Evolutionary conservation across 1,140 invertebrate genomes (phyloP).

Genomic region (Musca domestica): DNA sequence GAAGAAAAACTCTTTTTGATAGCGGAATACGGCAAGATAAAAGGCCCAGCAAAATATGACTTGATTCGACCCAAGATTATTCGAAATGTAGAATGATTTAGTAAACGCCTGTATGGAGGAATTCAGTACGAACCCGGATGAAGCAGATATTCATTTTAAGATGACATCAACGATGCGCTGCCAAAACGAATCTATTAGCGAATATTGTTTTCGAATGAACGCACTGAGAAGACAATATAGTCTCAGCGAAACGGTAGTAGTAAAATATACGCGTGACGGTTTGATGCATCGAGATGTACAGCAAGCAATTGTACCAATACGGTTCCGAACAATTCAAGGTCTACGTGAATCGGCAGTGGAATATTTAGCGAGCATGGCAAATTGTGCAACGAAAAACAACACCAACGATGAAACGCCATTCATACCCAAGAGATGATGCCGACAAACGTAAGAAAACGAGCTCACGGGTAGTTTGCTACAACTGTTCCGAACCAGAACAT

Average conservation of each 20-base stretch:
- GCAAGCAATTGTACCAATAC: background rate
- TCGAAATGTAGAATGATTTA: background rate
- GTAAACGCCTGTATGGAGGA: background rate
- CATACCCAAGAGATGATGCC: background rate
- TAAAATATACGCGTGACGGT: conserved; percentile 23
- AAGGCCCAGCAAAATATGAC: conserved; percentile 19
- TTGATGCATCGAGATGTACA: conserved; percentile 22
- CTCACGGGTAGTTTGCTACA: background rate
- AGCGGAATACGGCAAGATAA: background rate
- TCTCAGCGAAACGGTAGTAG: conserved; percentile 19
- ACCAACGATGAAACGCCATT: background rate
- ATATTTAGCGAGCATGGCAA: conserved; percentile 5
- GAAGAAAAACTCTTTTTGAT: conserved; percentile 7
- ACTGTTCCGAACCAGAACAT: conserved; percentile 17
- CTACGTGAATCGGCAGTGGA: conserved; percentile 1
- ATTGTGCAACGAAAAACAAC: background rate
- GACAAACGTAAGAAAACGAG: background rate
- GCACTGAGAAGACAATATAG: conserved; percentile 6
- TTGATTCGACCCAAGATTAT: background rate
- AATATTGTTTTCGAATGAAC: conserved; percentile 27
- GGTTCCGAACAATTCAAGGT: conserved; percentile 16
- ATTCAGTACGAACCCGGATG: conserved; percentile 9
- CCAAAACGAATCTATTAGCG: conserved; percentile 4
- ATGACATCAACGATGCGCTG: background rate
- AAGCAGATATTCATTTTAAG: conserved; percentile 17